Evolutionary conservation across 2,888 invertebrate genomes (phyloP), one percentile per base, ranked within the genome.

Genomic region (Gibbula magus): DNA sequence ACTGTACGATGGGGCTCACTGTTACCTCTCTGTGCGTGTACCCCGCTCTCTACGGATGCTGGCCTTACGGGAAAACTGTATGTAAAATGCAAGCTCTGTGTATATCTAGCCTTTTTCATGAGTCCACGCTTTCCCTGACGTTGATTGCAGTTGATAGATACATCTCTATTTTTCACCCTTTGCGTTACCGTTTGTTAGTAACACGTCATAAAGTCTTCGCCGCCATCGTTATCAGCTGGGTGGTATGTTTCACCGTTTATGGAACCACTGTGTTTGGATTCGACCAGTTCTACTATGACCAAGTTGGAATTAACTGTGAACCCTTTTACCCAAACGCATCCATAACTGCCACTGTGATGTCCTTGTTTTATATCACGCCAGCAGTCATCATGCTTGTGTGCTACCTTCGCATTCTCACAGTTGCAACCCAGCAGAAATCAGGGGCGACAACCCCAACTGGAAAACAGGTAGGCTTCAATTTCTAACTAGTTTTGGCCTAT

Each of bases 241-340:
- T 83, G 3, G 73, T 70, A 32, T 80, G 81, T 25, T 86, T 86
- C 39, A 66, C 67, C 16, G 80, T 80, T 18, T 86, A 86, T 35
- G 74, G 81, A n/a, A 79, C 83, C 53, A 83, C 84, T 8, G 84
- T 86, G 22, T 84, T 84, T 51, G 81, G 76, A 22, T 82, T 81
- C 5, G 82, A 83, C 45, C 86, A 84, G 77, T 84, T 81, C 74
- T 86, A 86, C 66, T 86, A 82, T 76, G 86, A 86, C 32, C 81
- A 81, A 25, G 80, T 86, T 10, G 86, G 84, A 51, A 82, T 86
- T 25, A 86, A 86, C 78, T 86, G 86, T 77, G 86, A 86, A 79
- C 86, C 86, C 7, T 82, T 75, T 70, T 86, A 86, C 56, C 79
- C 81, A 22, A 86, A 84, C 77, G 67, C 80, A n/a, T 54, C 79